These are phyloP conservation scores for Pissodes strobi DNA, from an alignment of 1,140 invertebrate genomes.

Conservation along the genomic window DNA sequence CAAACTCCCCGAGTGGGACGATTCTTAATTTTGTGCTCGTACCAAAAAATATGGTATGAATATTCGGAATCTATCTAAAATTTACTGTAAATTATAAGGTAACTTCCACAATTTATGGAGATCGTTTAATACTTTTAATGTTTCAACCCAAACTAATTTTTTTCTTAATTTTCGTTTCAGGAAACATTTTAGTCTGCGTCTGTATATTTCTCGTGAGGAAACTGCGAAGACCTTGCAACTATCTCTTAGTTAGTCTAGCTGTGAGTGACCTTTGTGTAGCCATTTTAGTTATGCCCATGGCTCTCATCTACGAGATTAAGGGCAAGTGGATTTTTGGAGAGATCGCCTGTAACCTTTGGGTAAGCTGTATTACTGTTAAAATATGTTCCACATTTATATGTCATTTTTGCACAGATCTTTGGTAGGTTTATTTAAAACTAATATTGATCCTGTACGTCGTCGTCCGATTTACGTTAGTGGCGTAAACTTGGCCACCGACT, in stretches of 20 bases:
- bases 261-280: conserved; percentile 85
- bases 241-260: conserved; percentile 87
- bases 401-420: too few species aligned
- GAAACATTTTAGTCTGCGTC: conserved; percentile 85
- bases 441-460: too few species aligned
- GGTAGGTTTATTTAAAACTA: too few species aligned
- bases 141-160: neutral
- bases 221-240: conserved; percentile 81
- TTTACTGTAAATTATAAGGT: too few species aligned
- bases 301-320: conserved; percentile 77
- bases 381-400: too few species aligned
- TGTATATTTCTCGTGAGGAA: conserved; percentile 85
- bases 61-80: too few species aligned
- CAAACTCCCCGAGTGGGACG: too few species aligned
- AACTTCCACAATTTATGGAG: neutral
- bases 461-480: too few species aligned
- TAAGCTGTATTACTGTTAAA: conserved; percentile 41
- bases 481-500: too few species aligned
- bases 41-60: too few species aligned
- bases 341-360: conserved; percentile 85
- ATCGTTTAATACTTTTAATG: neutral
- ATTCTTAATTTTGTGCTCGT: too few species aligned
- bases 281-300: conserved; percentile 84
- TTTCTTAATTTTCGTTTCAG: conserved; percentile 5
- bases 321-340: conserved; percentile 84